Evolutionary conservation across 2,888 invertebrate species (phyloP), one percentile per base, ranked within the genome.

Genomic region (Himalopsyche anomala): DNA sequence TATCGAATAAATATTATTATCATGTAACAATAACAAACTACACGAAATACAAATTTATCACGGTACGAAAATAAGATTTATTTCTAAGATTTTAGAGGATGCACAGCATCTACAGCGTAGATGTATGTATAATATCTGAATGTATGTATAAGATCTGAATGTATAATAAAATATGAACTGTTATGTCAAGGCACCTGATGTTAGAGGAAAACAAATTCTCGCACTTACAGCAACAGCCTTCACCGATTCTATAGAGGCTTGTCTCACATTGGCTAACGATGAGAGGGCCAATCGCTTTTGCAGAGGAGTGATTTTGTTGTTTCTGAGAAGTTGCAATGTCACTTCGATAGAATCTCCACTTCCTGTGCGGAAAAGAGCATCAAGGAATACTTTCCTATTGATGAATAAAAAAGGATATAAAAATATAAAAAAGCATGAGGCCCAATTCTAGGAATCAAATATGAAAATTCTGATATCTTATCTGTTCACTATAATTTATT

Each of bases 301-400:
- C 0, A 94, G 74, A 0, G 89, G 87, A 0, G 92, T 92, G 11
- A 97, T 91, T 89, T 95, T 94, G 15, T 94, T 94, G 89, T 92
- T 95, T 88, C 95, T 95, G 81, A 98, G 91, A 80, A 98, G 92
- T 88, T 96, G 95, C 85, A 93, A 90, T 54, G 92, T 91, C 0
- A 96, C 95, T 89, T 96, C 95, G 36, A 97, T 95, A 15, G 96
- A 94, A 85, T 96, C 95, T 0, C 96, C 96, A n/a, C 96, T 97
- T 40, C 96, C 96, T 0, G 97, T 94, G 85, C 96, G 95, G 89
- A 97, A 95, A 0, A 98, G 91, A 84, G 96, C 98, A 90, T 98
- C 98, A 84, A 97, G 91, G 90, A 96, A 96, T 8, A 97, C 94
- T 89, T 96, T 96, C 89, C 96, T 95, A 80, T 90, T 40, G 55